Evolutionary conservation across 2,113 vertebrate species (phyloP).

Genomic region (Glaucomys volans): DNA sequence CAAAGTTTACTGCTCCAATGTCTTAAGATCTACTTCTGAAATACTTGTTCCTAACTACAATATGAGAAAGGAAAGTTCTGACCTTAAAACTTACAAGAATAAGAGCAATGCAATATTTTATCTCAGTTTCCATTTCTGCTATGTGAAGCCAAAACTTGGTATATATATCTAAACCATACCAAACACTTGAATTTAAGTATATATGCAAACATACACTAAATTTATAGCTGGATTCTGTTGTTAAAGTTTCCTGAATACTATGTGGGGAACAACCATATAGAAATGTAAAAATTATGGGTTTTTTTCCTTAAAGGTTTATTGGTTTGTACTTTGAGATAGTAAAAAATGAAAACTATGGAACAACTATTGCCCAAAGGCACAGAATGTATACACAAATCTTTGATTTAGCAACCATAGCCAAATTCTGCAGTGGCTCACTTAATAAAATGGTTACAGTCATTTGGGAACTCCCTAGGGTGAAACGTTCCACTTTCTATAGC

Average conservation of each 20-base stretch:
- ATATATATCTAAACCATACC: background rate
- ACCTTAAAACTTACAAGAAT: constrained; percentile 1
- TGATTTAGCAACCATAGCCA: constrained; percentile 67
- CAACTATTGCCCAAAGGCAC: constrained; percentile 2
- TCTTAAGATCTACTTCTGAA: constrained; percentile 4
- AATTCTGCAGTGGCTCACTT: constrained; percentile 41
- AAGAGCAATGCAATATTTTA: constrained; percentile 18
- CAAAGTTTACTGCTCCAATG: background rate
- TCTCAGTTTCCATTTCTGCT: background rate
- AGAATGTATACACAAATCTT: constrained; percentile 58
- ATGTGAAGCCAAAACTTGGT: background rate
- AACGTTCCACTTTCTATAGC: constrained; percentile 77
- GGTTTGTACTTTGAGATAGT: background rate
- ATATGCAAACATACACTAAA: background rate
- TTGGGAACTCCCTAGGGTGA: constrained; percentile 59
- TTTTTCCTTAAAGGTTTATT: constrained; percentile 51
- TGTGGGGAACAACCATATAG: constrained; percentile 26
- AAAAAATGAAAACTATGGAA: constrained; percentile 67
- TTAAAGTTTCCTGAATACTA: constrained; percentile 44
- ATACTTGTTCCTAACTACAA: background rate
- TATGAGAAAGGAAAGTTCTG: background rate
- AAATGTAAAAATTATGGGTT: background rate
- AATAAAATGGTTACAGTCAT: constrained; percentile 50
- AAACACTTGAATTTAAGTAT: background rate
- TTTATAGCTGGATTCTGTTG: background rate